Evolutionary conservation across 1,140 invertebrate genomes (phyloP), one percentile per base, ranked within the genome.

Genomic region (Zaprionus tsacasi): DNA sequence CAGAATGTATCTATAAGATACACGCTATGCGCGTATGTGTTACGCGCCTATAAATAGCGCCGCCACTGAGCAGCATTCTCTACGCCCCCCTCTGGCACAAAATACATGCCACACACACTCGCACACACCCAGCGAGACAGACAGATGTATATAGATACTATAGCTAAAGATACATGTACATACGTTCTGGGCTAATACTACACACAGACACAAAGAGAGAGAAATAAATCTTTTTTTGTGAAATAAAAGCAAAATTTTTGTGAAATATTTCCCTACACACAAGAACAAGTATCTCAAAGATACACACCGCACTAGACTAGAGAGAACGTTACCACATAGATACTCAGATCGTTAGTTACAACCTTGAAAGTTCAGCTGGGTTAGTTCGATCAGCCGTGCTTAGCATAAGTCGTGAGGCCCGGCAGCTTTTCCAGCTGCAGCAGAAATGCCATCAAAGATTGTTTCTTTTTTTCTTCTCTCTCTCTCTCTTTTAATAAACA

Each of bases 11-110:
- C 80, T 70, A 88, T 72, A 82, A 88, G 83, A 88, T 89, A 87
- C 83, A 88, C 73, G 78, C 70, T 79, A 54, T 77, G 55, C 63
- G 72, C 59, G 69, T 73, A 69, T 66, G 71, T 81, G 79, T 81
- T 76, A 76, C 75, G 76, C 82, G 67, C 82, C 82, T 88, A 88
- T 89, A 88, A 88, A 88, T 88, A 88, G 83, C 83, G 82, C 69
- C 79, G 75, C 79, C 58, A 83, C 76, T 67, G 56, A 73, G 30
- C 56, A 68, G 57, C 71, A 69, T 66, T 52, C 61, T 66, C 43
- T 40, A 71, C 70, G 33, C 58, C 67, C 54, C 73, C 55, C 48
- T 65, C 68, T 21, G n/a, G 35, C 60, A 61, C 17, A 11, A 83
- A 83, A 83, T 72, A 76, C 69, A 56, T 33, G 27, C 12, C 52